Percentiles rank a stretch among this genome's conserved stretches.
Conservation (phyloP, 1,140 invertebrate genomes). For the Drosophila insularis region DNA sequence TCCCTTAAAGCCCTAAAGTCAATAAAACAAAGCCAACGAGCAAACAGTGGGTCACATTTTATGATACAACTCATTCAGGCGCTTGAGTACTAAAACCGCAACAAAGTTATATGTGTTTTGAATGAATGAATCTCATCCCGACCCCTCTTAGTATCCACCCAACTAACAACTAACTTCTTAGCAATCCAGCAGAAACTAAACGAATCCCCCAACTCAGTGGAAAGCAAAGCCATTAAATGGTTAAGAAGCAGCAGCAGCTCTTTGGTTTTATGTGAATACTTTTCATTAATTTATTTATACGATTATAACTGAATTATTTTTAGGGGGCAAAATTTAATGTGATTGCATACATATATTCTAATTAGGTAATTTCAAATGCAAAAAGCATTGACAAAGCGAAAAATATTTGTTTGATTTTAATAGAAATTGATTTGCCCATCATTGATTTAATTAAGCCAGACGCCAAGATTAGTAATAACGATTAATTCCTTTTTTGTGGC, state of each 20-base stretch:
- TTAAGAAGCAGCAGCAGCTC: background rate
- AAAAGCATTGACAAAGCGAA: background rate
- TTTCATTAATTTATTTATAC: conserved; percentile 66
- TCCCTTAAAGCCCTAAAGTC: conserved; percentile 27
- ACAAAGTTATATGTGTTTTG: conserved; percentile 59
- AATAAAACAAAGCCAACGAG: conserved; percentile 71
- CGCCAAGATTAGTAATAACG: background rate
- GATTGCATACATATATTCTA: conserved; percentile 41
- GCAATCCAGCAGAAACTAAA: background rate
- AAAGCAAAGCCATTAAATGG: conserved; percentile 38
- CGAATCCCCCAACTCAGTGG: background rate
- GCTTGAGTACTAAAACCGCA: conserved; percentile 59
- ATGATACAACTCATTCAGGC: conserved; percentile 56
- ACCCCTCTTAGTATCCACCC: background rate
- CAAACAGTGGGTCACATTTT: conserved; percentile 71
- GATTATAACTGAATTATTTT: conserved; percentile 37
- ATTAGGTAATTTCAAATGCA: conserved; percentile 38
- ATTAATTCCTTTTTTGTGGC: background rate
- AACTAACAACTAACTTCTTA: background rate
- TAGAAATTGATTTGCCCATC: conserved; percentile 1
- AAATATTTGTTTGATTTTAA: conserved; percentile 1
- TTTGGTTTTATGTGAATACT: conserved; percentile 54
- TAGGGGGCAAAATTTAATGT: conserved; percentile 45
- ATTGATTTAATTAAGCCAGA: conserved; percentile 8
- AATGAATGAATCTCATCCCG: conserved; percentile 14